A percentile compares a stretch with the other conserved stretches of the same genome.
phyloP scores from a whole-genome alignment of 2,797 vertebrate genomes.

The Danio tinwini region DNA sequence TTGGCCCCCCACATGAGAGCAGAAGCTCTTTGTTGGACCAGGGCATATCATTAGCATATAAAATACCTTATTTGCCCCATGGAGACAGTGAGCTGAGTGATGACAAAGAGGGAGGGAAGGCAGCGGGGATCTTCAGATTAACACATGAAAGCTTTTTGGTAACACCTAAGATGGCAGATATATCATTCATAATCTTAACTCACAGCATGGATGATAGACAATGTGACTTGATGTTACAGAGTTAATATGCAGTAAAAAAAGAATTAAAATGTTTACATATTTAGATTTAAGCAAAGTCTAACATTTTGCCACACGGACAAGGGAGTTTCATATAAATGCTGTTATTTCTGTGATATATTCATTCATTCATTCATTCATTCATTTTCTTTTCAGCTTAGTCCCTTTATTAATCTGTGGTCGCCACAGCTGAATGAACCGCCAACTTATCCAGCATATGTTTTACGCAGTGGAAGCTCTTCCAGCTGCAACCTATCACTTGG shows the following conservation, averaged over 20 bases:
- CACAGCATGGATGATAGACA: not conserved
- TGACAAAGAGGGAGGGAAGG: slow-evolving; percentile 44
- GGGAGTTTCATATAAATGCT: not conserved
- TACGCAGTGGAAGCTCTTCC: too few species aligned
- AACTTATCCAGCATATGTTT: too few species aligned
- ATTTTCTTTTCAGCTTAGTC: too few species aligned
- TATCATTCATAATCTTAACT: not conserved
- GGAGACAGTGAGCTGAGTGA: slow-evolving; percentile 58
- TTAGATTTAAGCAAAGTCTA: not conserved
- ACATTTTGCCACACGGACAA: not conserved
- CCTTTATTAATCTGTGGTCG: too few species aligned
- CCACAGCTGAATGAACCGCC: too few species aligned
- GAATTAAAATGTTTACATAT: not conserved
- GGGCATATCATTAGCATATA: slow-evolving; percentile 78
- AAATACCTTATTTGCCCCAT: slow-evolving; percentile 71
- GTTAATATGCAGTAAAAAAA: not conserved
- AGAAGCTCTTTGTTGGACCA: slow-evolving; percentile 70
- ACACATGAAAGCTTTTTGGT: slow-evolving; percentile 28
- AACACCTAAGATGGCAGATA: slow-evolving; percentile 12
- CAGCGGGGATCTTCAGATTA: slow-evolving; percentile 40
- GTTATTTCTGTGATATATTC: too few species aligned
- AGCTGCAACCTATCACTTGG: too few species aligned
- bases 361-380: too few species aligned
- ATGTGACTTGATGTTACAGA: not conserved
- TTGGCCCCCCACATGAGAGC: slow-evolving; percentile 55